These are phyloP conservation scores for Charanyca ferruginea DNA, from an alignment of 2,888 invertebrate species.

Conservation along the genomic window DNA sequence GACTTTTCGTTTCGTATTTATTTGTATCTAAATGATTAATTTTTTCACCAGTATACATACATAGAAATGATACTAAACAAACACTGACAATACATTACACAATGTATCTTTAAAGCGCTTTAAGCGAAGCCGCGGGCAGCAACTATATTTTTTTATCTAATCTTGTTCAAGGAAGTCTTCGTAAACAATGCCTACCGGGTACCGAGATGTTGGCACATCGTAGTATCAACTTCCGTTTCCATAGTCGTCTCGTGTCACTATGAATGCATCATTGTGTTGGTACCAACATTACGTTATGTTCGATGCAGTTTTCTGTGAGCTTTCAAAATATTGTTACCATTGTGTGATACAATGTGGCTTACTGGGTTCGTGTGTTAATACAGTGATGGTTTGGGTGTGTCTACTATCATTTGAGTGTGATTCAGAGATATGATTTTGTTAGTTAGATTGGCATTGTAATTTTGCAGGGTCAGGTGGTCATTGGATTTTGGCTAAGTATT, in stretches of 20 bases:
- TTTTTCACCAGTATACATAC: neutral
- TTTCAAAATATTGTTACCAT: slow-evolving; percentile 83
- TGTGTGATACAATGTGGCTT: slow-evolving; percentile 72
- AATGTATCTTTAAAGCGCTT: slow-evolving; percentile 3
- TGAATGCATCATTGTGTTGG: slow-evolving; percentile 73
- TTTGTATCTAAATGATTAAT: too few relatives aligned
- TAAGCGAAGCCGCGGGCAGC: slow-evolving; percentile 27
- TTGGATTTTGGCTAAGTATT: too few relatives aligned
- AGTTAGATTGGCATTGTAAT: too few relatives aligned
- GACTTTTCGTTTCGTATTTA: neutral
- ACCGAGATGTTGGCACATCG: slow-evolving; percentile 71
- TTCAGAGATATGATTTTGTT: neutral
- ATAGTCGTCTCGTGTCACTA: slow-evolving; percentile 65
- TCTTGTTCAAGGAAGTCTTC: slow-evolving; percentile 62
- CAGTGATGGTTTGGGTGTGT: slow-evolving; percentile 48
- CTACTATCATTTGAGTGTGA: slow-evolving; percentile 38
- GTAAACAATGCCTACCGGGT: slow-evolving; percentile 68
- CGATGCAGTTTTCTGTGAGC: slow-evolving; percentile 74
- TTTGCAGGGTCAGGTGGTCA: too few relatives aligned
- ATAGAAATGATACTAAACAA: neutral
- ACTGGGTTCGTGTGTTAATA: slow-evolving; percentile 54
- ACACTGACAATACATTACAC: neutral
- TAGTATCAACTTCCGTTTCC: slow-evolving; percentile 83
- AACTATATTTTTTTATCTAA: slow-evolving; percentile 58
- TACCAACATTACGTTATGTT: slow-evolving; percentile 46